These are phyloP conservation scores for Lytechinus variegatus DNA, from an alignment of 35 echinoderm and acorn worm genomes.

Conservation along the genomic window DNA sequence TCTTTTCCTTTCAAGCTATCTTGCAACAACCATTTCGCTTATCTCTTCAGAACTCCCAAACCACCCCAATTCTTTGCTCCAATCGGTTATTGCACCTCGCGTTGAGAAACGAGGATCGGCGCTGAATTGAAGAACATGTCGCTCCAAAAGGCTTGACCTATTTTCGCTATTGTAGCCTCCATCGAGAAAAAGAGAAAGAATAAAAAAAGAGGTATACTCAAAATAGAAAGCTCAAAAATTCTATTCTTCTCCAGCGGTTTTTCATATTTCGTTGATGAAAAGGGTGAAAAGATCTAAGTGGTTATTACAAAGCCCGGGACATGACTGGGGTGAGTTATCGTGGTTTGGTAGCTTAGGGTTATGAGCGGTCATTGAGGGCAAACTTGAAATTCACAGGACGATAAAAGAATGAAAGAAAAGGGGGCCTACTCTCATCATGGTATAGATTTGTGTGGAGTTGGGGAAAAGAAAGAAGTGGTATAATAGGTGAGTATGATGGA, in stretches of 20 bases:
- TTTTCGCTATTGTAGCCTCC: slow-evolving; percentile 29
- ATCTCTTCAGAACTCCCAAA: not conserved
- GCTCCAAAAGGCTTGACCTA: slow-evolving; percentile 26
- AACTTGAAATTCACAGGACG: slow-evolving; percentile 7
- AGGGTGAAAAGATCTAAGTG: slow-evolving; percentile 46
- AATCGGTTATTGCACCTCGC: slow-evolving; percentile 9
- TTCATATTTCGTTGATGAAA: slow-evolving; percentile 14
- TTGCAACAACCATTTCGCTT: not conserved
- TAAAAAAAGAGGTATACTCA: not conserved
- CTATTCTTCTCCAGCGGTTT: slow-evolving; percentile 9
- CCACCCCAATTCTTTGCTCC: not conserved
- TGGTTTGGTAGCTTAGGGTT: slow-evolving; percentile 2
- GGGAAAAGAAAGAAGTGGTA: slow-evolving; percentile 30
- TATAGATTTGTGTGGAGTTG: not conserved
- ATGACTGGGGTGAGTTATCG: slow-evolving; percentile 14
- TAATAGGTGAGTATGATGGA: slow-evolving; percentile 47
- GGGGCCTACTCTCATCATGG: not conserved
- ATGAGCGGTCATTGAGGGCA: slow-evolving; percentile 41
- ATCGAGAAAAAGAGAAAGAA: slow-evolving; percentile 13
- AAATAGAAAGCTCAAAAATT: slow-evolving; percentile 2
- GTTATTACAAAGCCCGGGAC: slow-evolving; percentile 31
- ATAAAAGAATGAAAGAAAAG: not conserved
- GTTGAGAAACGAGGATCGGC: not conserved
- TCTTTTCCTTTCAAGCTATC: not conserved
- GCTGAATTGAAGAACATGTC: slow-evolving; percentile 30